These are phyloP conservation scores for Aphaenogaster rudis DNA, from an alignment of 1,140 invertebrate species.

Conservation along the genomic window DNA sequence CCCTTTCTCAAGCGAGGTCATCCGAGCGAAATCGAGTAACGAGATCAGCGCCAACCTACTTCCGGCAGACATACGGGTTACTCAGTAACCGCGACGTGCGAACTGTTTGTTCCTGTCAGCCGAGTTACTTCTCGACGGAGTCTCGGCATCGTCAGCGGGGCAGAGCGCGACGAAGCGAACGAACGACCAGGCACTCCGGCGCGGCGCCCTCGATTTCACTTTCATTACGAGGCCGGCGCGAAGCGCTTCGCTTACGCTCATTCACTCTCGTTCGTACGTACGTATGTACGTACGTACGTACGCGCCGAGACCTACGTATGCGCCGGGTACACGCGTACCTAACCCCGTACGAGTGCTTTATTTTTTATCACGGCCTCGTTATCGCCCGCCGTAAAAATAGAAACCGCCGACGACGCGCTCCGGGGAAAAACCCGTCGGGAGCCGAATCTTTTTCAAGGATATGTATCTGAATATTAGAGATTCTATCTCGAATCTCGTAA, in stretches of 20 bases:
- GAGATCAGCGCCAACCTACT: constrained; percentile 61
- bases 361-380: constrained; percentile 79
- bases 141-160: constrained; percentile 52
- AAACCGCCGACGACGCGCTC: constrained; percentile 48
- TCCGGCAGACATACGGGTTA: constrained; percentile 56
- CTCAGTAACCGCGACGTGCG: constrained; percentile 41
- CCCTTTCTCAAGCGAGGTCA: constrained; percentile 57
- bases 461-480: background rate
- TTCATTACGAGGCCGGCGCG: constrained; percentile 84
- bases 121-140: constrained; percentile 57
- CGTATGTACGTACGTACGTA: constrained; percentile 53
- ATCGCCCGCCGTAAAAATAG: constrained; percentile 77
- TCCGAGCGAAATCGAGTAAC: constrained; percentile 54
- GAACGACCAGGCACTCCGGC: constrained; percentile 73
- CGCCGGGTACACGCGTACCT: constrained; percentile 15
- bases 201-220: constrained; percentile 86
- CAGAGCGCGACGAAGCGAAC: constrained; percentile 59
- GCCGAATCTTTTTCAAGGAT: background rate
- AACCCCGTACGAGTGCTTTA: constrained; percentile 36
- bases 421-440: background rate
- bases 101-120: constrained; percentile 65
- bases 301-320: constrained; percentile 26
- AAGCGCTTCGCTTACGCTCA: constrained; percentile 79
- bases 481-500: background rate
- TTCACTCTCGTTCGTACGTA: constrained; percentile 82